phyloP scores from a whole-genome alignment of 2,113 vertebrate genomes.

The Tragulus kanchil region DNA sequence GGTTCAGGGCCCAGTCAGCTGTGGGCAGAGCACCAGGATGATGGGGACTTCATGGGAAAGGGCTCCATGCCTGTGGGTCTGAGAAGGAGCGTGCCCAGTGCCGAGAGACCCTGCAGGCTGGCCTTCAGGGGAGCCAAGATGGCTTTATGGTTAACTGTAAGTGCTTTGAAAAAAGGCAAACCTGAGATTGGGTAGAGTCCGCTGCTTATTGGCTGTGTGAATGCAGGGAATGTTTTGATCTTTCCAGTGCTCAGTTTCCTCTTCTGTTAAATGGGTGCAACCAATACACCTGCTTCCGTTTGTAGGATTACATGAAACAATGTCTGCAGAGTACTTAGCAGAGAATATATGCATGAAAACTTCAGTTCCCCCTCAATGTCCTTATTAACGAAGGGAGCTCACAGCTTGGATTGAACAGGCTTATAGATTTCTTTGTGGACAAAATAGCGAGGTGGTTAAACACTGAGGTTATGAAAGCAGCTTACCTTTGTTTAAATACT shows the following conservation, averaged over 20 bases:
- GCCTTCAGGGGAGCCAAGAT: background rate
- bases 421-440: background rate
- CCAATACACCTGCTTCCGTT: background rate
- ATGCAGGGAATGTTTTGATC: background rate
- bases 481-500: background rate
- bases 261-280: background rate
- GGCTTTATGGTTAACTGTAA: background rate
- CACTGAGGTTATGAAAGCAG: background rate
- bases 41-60: fast-evolving
- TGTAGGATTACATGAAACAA: background rate
- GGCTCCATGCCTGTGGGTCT: fast-evolving
- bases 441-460: background rate
- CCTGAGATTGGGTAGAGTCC: background rate
- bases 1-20: background rate
- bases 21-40: background rate
- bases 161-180: background rate
- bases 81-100: background rate
- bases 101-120: background rate
- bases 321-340: background rate
- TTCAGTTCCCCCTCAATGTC: background rate
- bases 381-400: background rate
- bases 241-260: background rate
- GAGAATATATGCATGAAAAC: background rate
- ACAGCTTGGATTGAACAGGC: background rate
- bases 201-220: background rate